These are phyloP conservation scores for Drymodes brunneopygia DNA, from an alignment of 2,113 vertebrate species.

Conservation along the genomic window DNA sequence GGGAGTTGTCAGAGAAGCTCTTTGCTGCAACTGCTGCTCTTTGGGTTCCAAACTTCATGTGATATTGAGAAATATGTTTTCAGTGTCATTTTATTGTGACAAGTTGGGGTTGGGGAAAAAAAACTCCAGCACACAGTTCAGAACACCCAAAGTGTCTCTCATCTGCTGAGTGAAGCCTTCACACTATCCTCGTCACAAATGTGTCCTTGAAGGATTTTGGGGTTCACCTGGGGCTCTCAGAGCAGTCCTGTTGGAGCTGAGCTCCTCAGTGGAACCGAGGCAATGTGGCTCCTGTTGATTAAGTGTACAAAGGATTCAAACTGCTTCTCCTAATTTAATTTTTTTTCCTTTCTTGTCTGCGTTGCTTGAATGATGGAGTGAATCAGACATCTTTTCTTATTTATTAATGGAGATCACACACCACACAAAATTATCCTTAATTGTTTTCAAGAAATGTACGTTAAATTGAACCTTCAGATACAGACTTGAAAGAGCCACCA, in stretches of 20 bases:
- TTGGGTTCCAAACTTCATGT: background rate
- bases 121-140: background rate
- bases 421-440: background rate
- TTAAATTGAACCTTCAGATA: background rate
- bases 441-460: background rate
- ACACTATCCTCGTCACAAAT: background rate
- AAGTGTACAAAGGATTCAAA: background rate
- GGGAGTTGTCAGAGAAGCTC: background rate
- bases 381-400: background rate
- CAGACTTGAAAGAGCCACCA: background rate
- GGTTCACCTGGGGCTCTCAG: background rate
- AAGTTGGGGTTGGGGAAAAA: background rate
- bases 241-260: background rate
- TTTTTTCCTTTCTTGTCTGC: background rate
- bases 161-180: background rate
- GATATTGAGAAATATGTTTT: background rate
- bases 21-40: background rate
- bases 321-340: background rate
- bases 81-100: background rate
- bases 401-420: background rate
- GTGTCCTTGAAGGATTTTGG: background rate
- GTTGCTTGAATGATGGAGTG: background rate
- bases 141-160: background rate
- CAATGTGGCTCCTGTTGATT: background rate
- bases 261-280: background rate